A percentile compares a stretch with the other conserved stretches of the same genome.
Evolutionary conservation across 1,140 invertebrate species (phyloP).

Genomic region (Tetranychus cinnabarinus): DNA sequence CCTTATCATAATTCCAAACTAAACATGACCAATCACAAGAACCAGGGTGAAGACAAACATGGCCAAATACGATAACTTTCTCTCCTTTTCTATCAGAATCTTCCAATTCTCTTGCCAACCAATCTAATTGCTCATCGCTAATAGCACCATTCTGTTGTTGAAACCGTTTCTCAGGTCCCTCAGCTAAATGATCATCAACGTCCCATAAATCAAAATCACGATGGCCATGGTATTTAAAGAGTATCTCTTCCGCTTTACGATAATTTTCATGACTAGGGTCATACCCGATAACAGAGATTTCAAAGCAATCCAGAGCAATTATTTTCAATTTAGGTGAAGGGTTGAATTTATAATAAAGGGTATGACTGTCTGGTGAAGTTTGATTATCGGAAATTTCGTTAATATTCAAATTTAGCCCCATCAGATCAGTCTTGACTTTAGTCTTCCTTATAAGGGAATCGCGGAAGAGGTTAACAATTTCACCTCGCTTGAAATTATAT

Average conservation of each 20-base stretch:
- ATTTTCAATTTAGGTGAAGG: constrained; percentile 15
- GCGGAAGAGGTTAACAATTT: constrained; percentile 11
- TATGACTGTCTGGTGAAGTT: neutral
- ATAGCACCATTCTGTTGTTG: constrained; percentile 20
- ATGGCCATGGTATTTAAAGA: constrained; percentile 16
- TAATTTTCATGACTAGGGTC: constrained; percentile 10
- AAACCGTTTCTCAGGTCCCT: constrained; percentile 15
- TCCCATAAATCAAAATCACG: constrained; percentile 17
- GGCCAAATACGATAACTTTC: constrained; percentile 17
- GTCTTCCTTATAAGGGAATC: neutral
- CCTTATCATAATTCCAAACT: constrained; percentile 19
- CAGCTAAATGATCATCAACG: constrained; percentile 10
- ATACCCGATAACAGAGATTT: constrained; percentile 18
- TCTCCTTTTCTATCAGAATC: constrained; percentile 13
- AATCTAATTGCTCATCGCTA: constrained; percentile 17
- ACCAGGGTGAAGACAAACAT: constrained; percentile 16
- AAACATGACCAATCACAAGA: constrained; percentile 13
- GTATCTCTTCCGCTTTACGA: constrained; percentile 12
- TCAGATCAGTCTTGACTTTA: neutral
- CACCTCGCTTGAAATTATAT: constrained; percentile 20
- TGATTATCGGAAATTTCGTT: neutral
- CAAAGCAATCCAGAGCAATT: constrained; percentile 21
- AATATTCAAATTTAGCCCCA: neutral
- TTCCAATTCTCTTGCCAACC: constrained; percentile 17
- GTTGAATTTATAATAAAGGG: constrained; percentile 17